Evolutionary conservation across 2,888 invertebrate genomes (phyloP).

Genomic region (Pantelozetes paolii): DNA sequence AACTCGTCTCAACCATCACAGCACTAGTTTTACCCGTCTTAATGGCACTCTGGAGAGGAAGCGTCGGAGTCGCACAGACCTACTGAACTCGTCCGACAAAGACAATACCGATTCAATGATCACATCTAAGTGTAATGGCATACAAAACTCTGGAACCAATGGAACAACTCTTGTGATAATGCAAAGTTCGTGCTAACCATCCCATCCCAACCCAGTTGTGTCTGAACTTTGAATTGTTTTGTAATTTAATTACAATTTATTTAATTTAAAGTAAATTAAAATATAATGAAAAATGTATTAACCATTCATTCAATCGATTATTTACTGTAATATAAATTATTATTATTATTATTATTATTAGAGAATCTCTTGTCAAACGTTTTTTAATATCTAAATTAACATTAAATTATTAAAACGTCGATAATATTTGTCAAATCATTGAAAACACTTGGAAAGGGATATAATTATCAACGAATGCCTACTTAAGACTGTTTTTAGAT

Average conservation of each 20-base stretch:
- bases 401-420: slow-evolving; percentile 18
- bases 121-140: slow-evolving; percentile 28
- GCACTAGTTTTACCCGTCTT: slow-evolving; percentile 38
- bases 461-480: no score
- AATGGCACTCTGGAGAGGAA: slow-evolving; percentile 43
- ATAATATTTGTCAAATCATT: neutral
- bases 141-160: neutral
- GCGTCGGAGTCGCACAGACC: slow-evolving; percentile 39
- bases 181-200: slow-evolving; percentile 43
- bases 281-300: slow-evolving; percentile 5
- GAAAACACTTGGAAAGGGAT: no score
- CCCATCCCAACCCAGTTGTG: no score
- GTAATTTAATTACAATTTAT: neutral
- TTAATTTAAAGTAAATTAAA: neutral
- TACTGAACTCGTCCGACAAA: slow-evolving; percentile 16
- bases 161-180: slow-evolving; percentile 42
- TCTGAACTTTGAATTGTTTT: no score
- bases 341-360: neutral
- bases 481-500: no score
- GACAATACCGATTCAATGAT: neutral
- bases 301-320: neutral
- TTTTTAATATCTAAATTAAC: neutral
- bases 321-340: slow-evolving; percentile 2
- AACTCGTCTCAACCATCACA: slow-evolving; percentile 11
- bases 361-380: neutral